A percentile compares a stretch with the other conserved stretches of the same genome.
These are phyloP conservation scores for Bhutanitis thaidina DNA, from an alignment of 2,888 invertebrate genomes.

Conservation along the genomic window DNA sequence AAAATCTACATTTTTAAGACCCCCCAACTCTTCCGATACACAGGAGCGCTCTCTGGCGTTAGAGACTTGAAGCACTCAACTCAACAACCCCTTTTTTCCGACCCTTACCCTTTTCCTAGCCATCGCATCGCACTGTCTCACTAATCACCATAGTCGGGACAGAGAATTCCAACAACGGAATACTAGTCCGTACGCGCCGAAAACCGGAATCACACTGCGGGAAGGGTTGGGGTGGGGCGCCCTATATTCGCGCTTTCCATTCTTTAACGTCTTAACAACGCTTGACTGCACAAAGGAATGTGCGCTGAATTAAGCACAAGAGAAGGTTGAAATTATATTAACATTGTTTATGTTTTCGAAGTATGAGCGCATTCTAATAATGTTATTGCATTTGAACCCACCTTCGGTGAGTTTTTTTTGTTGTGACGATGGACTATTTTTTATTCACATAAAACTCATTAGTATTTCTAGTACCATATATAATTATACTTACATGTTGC, in stretches of 20 bases:
- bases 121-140: slow-evolving; percentile 17
- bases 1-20: neutral
- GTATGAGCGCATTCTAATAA: slow-evolving; percentile 10
- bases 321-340: neutral
- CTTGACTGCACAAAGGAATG: slow-evolving; percentile 6
- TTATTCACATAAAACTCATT: slow-evolving; percentile 8
- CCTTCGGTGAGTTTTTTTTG: neutral
- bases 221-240: slow-evolving; percentile 17
- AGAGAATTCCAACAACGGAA: neutral
- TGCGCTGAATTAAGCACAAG: neutral
- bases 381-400: slow-evolving; percentile 13
- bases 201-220: slow-evolving; percentile 16
- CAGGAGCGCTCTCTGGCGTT: slow-evolving; percentile 6
- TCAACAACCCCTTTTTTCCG: slow-evolving; percentile 2
- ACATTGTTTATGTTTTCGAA: slow-evolving; percentile 2
- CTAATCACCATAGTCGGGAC: slow-evolving; percentile 15
- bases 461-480: no score
- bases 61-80: slow-evolving; percentile 9
- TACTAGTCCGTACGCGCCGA: slow-evolving; percentile 12
- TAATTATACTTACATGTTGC: no score
- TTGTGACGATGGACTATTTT: slow-evolving; percentile 4
- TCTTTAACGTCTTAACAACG: slow-evolving; percentile 9
- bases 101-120: slow-evolving; percentile 20
- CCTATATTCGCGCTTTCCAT: slow-evolving; percentile 10
- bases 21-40: neutral